Evolutionary conservation across 2,113 vertebrate genomes (phyloP).

Genomic region (Dromiciops gliroides): DNA sequence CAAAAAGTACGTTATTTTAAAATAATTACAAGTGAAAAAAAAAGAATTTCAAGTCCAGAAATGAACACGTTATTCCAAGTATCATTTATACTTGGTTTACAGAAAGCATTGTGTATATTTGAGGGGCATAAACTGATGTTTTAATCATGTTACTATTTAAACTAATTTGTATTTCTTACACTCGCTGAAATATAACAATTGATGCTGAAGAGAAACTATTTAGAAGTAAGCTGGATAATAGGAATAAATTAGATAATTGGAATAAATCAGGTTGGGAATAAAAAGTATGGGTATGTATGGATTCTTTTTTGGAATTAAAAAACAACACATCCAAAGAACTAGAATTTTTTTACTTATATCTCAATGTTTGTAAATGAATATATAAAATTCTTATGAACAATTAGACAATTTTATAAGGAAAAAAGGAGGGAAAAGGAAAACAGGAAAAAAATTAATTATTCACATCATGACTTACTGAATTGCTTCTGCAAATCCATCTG

Average conservation of each 20-base stretch:
- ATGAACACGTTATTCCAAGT: not conserved
- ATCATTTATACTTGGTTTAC: not conserved
- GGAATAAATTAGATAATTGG: not conserved
- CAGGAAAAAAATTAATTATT: not conserved
- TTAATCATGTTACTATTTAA: not conserved
- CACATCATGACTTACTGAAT: conserved; percentile 91
- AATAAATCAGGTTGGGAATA: not conserved
- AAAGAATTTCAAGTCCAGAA: not conserved
- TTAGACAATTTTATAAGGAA: conserved; percentile 2
- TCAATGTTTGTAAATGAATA: not conserved
- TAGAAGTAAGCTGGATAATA: not conserved
- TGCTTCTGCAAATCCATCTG: conserved; percentile 95
- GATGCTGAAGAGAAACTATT: not conserved
- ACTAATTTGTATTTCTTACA: not conserved
- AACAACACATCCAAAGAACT: not conserved
- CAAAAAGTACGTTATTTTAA: not conserved
- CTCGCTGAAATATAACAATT: not conserved
- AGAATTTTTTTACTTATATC: not conserved
- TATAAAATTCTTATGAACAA: not conserved
- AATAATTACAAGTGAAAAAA: not conserved
- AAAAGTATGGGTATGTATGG: not conserved
- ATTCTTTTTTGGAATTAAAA: not conserved
- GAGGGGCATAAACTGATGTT: not conserved
- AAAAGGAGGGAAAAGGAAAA: not conserved
- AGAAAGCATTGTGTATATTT: not conserved